Conservation (phyloP, 2,113 vertebrate species). For the Salvelinus sp. region DNA sequence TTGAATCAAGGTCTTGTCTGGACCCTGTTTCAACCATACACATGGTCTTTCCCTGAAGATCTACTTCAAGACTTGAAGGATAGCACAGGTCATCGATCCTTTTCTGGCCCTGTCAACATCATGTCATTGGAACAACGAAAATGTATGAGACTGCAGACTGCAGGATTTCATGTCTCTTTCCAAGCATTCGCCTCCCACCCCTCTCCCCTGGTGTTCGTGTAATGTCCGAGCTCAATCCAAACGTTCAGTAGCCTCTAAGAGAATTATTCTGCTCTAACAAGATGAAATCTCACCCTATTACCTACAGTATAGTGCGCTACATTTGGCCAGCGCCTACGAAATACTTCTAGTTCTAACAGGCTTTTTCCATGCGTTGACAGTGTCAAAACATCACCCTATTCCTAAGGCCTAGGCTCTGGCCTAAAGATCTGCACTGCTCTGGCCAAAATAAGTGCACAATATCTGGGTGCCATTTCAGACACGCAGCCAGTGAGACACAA, state of each 20-base stretch:
- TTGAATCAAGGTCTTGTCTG: neutral
- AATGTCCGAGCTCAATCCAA: slow-evolving; percentile 33
- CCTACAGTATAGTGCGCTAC: too few relatives aligned
- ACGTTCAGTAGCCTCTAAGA: neutral
- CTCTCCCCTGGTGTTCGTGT: slow-evolving; percentile 46
- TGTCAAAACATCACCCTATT: neutral
- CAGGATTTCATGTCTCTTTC: slow-evolving; percentile 40
- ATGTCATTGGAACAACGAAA: neutral
- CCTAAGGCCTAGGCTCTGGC: too few relatives aligned
- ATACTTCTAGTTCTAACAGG: neutral
- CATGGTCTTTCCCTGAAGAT: slow-evolving; percentile 8
- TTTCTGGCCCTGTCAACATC: slow-evolving; percentile 42
- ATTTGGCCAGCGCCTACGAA: too few relatives aligned
- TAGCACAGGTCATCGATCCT: slow-evolving; percentile 28
- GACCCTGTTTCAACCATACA: neutral
- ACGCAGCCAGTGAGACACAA: too few relatives aligned
- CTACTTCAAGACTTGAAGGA: slow-evolving; percentile 17
- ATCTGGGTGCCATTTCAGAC: too few relatives aligned
- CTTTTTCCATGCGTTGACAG: slow-evolving; percentile 12
- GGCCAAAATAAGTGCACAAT: too few relatives aligned
- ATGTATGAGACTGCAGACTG: slow-evolving; percentile 21
- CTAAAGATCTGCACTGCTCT: too few relatives aligned
- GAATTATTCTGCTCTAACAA: neutral
- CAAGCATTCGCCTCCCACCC: slow-evolving; percentile 32
- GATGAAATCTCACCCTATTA: too few relatives aligned